phyloP scores from a whole-genome alignment of 2,797 vertebrate species.

The Eurystomus glaucurus region DNA sequence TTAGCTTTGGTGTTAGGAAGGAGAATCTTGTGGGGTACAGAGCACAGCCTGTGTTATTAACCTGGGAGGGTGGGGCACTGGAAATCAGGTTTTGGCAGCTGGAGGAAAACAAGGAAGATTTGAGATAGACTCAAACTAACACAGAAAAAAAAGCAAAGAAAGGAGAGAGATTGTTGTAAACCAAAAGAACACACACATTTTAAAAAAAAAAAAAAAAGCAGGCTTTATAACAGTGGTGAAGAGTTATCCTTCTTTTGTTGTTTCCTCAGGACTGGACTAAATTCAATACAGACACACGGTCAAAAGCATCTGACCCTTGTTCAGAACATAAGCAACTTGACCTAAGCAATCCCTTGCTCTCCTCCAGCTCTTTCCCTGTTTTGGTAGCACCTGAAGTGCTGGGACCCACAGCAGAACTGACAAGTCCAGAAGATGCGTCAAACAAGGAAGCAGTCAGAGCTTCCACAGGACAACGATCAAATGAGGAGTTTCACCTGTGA shows the following conservation, averaged over 20 bases:
- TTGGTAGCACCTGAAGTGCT: neutral
- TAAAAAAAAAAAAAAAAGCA: neutral
- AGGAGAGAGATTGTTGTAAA: neutral
- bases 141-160: neutral
- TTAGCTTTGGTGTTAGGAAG: neutral
- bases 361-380: neutral
- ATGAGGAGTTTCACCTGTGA: neutral
- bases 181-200: neutral
- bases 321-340: neutral
- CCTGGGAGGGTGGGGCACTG: neutral
- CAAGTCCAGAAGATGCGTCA: accelerated
- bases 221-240: neutral
- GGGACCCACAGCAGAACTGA: neutral
- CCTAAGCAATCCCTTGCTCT: neutral
- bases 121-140: neutral
- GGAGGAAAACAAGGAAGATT: neutral
- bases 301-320: neutral
- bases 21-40: neutral
- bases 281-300: neutral
- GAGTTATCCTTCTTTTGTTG: neutral
- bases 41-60: neutral
- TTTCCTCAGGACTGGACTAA: neutral
- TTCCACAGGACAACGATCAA: neutral
- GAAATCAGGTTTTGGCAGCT: neutral
- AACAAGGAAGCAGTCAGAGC: neutral